These are phyloP conservation scores for Styela clava DNA, from an alignment of 23 tunicate genomes.

Conservation along the genomic window DNA sequence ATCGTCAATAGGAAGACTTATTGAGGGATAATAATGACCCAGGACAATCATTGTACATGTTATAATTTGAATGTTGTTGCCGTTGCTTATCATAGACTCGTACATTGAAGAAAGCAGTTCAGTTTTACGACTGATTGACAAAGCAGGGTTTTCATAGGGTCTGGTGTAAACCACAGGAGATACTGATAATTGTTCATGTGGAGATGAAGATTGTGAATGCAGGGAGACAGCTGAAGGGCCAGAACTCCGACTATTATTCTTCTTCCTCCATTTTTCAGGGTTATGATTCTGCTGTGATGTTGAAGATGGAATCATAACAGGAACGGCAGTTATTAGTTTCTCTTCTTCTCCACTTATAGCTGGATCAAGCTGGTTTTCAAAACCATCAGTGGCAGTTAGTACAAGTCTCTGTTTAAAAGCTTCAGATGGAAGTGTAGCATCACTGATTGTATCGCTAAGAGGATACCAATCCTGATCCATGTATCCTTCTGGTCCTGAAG, in stretches of 20 bases:
- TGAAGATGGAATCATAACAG: conserved; percentile 4
- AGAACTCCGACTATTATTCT: conserved; percentile 5
- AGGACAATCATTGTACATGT: conserved; percentile 45
- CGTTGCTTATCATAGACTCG: conserved; percentile 20
- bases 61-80: conserved; percentile 51
- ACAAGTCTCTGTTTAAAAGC: conserved; percentile 44
- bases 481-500: background rate
- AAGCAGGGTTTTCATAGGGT: conserved; percentile 5
- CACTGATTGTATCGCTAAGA: conserved; percentile 33
- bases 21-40: conserved; percentile 34
- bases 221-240: background rate
- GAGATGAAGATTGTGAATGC: conserved; percentile 14
- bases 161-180: conserved; percentile 16
- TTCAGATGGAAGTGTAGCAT: conserved; percentile 42
- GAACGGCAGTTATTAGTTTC: background rate
- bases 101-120: conserved; percentile 10
- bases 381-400: background rate
- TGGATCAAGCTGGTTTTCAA: conserved; percentile 6
- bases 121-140: background rate
- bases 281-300: background rate
- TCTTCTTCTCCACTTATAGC: conserved; percentile 20
- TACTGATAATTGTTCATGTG: background rate
- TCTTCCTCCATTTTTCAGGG: conserved; percentile 3
- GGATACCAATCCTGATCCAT: conserved; percentile 21
- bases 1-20: conserved; percentile 16